Evolutionary conservation across 2,888 invertebrate genomes (phyloP).

Genomic region (Noctuana brunneofusca): DNA sequence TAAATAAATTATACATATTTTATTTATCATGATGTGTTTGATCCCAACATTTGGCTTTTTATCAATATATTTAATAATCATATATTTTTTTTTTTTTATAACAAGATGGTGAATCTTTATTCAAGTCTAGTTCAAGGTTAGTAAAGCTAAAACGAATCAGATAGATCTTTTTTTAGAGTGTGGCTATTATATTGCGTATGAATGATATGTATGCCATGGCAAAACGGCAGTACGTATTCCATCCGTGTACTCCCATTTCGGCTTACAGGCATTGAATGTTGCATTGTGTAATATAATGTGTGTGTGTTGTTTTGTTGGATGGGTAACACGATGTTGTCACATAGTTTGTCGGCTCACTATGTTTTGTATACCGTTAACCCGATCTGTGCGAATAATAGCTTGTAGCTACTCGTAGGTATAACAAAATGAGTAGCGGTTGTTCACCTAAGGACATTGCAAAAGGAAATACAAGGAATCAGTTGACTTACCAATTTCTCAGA

Average conservation of each 20-base stretch:
- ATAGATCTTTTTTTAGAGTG: not conserved
- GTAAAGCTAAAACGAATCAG: not conserved
- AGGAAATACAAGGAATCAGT: too few species aligned
- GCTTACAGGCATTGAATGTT: conserved; percentile 58
- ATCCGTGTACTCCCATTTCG: conserved; percentile 61
- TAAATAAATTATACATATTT: too few species aligned
- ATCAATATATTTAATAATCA: too few species aligned
- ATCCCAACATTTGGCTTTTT: too few species aligned
- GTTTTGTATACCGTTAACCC: conserved; percentile 27
- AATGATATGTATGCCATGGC: conserved; percentile 40
- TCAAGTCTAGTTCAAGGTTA: not conserved
- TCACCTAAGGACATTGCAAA: not conserved
- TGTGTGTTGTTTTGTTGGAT: conserved; percentile 28
- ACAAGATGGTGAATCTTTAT: too few species aligned
- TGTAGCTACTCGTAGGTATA: conserved; percentile 6
- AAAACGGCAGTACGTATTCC: conserved; percentile 58
- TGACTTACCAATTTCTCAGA: too few species aligned
- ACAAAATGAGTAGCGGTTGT: conserved; percentile 13
- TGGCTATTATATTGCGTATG: conserved; percentile 10
- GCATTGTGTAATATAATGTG: conserved; percentile 71
- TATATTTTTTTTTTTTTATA: too few species aligned
- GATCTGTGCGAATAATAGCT: conserved; percentile 11
- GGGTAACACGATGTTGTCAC: conserved; percentile 38
- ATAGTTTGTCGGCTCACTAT: conserved; percentile 23
- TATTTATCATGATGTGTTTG: too few species aligned